Evolutionary conservation across 30 jellyfish, hydroid and myxozoan genomes (phyloP).

Genomic region (Aurelia sp.): DNA sequence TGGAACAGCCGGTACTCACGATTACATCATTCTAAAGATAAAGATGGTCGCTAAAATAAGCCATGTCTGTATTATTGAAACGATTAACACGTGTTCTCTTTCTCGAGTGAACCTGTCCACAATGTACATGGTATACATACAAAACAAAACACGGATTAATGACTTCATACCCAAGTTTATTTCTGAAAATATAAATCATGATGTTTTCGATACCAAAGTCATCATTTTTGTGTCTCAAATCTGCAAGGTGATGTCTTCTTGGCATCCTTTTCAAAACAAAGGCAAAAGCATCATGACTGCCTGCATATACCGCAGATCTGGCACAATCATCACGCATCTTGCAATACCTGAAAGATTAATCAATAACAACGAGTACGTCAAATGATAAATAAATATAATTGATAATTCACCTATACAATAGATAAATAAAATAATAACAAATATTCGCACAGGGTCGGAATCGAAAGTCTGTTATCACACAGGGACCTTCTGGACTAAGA

Average conservation of each 20-base stretch:
- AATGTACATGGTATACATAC: slow-evolving; percentile 63
- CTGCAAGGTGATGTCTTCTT: slow-evolving; percentile 10
- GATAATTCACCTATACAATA: no score
- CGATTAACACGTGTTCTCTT: slow-evolving; percentile 43
- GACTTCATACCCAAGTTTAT: slow-evolving; percentile 37
- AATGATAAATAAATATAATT: background rate
- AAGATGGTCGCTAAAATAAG: slow-evolving; percentile 51
- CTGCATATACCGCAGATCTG: slow-evolving; percentile 28
- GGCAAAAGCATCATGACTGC: slow-evolving; percentile 75
- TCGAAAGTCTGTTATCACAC: no score
- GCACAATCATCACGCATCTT: slow-evolving; percentile 57
- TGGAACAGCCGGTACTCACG: no score
- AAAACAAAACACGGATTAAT: slow-evolving; percentile 67
- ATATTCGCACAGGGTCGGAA: no score
- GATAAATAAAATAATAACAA: no score
- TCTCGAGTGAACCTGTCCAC: slow-evolving; percentile 51
- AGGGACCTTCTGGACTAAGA: no score
- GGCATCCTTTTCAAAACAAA: slow-evolving; percentile 39
- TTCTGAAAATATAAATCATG: slow-evolving; percentile 20
- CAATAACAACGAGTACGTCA: background rate
- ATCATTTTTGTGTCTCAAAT: slow-evolving; percentile 29
- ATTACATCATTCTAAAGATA: background rate
- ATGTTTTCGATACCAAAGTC: slow-evolving; percentile 61
- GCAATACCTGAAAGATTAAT: slow-evolving; percentile 33
- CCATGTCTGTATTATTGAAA: slow-evolving; percentile 40